A percentile compares a stretch with the other conserved stretches of the same genome.
phyloP scores from a whole-genome alignment of 2,797 vertebrate genomes.

The Channa striata region DNA sequence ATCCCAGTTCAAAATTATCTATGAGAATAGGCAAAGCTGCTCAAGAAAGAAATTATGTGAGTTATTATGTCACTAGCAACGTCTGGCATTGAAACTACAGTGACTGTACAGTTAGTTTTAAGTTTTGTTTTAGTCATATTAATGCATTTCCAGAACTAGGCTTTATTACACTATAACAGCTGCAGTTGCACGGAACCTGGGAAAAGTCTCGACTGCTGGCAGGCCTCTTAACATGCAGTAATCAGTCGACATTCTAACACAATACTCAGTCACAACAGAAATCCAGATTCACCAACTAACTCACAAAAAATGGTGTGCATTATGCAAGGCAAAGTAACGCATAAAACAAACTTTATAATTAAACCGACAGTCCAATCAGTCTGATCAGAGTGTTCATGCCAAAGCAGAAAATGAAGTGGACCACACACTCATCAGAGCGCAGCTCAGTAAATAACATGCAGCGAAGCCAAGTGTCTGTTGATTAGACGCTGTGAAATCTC shows the following conservation, averaged over 20 bases:
- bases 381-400: conserved; percentile 38
- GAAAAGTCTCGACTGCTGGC: not conserved
- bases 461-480: conserved; percentile 48
- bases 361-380: conserved; percentile 41
- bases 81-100: not conserved
- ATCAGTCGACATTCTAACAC: conserved; percentile 10
- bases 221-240: conserved; percentile 9
- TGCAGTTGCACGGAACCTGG: not conserved
- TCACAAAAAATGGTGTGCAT: conserved; percentile 9
- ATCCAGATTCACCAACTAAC: conserved; percentile 33
- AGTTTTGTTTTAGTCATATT: not conserved
- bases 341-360: conserved; percentile 44
- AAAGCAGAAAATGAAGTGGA: conserved; percentile 46
- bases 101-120: too few relatives aligned
- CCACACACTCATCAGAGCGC: conserved; percentile 29
- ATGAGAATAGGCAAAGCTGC: not conserved
- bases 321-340: conserved; percentile 11
- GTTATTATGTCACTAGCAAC: not conserved
- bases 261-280: not conserved
- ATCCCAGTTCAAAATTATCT: not conserved
- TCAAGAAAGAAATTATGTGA: not conserved
- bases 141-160: conserved; percentile 6
- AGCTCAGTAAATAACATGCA: conserved; percentile 35
- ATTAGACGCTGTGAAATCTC: conserved; percentile 53
- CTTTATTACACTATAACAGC: not conserved